Conservation (phyloP, 1,140 invertebrate genomes). For the Trichonephila clavata region DNA sequence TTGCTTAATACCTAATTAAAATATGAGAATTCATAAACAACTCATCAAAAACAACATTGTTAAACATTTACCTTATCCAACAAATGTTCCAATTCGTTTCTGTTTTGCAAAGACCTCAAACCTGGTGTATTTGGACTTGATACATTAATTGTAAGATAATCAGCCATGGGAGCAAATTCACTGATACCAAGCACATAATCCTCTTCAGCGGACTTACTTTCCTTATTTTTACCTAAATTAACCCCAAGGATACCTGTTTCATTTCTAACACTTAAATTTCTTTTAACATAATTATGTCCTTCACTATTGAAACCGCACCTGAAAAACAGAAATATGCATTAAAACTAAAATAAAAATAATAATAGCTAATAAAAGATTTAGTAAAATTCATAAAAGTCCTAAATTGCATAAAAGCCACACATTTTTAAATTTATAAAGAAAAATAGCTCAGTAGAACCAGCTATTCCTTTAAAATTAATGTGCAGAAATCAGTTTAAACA, state of each 20-base stretch:
- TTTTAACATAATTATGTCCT: constrained; percentile 88
- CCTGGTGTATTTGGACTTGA: constrained; percentile 98
- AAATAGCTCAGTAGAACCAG: too few relatives aligned
- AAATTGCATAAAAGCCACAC: too few relatives aligned
- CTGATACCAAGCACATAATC: constrained; percentile 93
- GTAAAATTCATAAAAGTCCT: too few relatives aligned
- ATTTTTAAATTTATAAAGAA: too few relatives aligned
- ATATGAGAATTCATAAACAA: too few relatives aligned
- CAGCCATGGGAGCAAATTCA: constrained; percentile 88
- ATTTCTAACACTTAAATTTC: background rate
- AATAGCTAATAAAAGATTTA: too few relatives aligned
- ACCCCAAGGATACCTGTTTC: constrained; percentile 86
- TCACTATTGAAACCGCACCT: constrained; percentile 97
- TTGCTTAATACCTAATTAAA: too few relatives aligned
- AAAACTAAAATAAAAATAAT: background rate
- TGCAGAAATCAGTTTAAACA: too few relatives aligned
- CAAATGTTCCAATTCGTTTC: constrained; percentile 88
- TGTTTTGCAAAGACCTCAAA: constrained; percentile 90
- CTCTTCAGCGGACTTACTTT: constrained; percentile 86
- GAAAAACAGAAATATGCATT: constrained; percentile 64
- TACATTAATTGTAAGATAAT: constrained; percentile 95
- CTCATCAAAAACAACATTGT: too few relatives aligned
- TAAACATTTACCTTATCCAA: constrained; percentile 83
- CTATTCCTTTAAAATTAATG: too few relatives aligned
- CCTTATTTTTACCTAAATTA: constrained; percentile 98